Evolutionary conservation across 2,888 invertebrate genomes (phyloP), one percentile per base, ranked within the genome.

Genomic region (Myopa tessellatipennis): DNA sequence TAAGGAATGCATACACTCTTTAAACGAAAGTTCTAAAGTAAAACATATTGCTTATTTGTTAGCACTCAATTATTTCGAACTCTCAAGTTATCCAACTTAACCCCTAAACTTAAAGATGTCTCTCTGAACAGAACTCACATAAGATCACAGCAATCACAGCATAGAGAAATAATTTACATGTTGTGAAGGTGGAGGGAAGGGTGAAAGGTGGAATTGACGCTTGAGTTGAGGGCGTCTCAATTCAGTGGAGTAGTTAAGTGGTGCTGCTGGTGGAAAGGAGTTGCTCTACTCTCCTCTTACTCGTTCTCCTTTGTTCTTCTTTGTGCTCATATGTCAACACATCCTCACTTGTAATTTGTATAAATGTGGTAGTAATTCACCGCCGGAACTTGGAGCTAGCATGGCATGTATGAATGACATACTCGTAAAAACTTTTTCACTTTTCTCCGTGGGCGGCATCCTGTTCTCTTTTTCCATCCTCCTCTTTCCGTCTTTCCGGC

Each of bases 331-430:
- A 55, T 55, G 55, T 55, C 16, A n/a, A 69, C 60, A 26, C 40
- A 60, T 60, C 38, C 34, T 68, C 60, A n/a, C 18, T n/a, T 40
- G 69, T 75, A 69, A 75, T 69, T 69, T 75, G 69, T 69, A 58
- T 75, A 60, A 75, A 74, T 68, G 74, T 74, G 68, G 68, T 52
- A 36, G 69, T 69, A 75, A 75, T 45, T 68, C 58, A 60, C 12
- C 58, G 67, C 18, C 58, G 58, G 55, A 74, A 52, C 52, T 58
- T 18, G 34, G 38, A 58, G 26, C n/a, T 18, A 10, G 14, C n/a
- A 58, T 16, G 34, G 38, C 16, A 36, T 8, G 38, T 38, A 55
- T 8, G 68, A 26, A 60, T 34, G 50, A 45, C 8, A 74, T 34
- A 68, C 45, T 45, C 45, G 45, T 40, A 60, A 72, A 74, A 75